Evolutionary conservation across 1,140 invertebrate species (phyloP), one percentile per base, ranked within the genome.

Genomic region (Galleria mellonella): DNA sequence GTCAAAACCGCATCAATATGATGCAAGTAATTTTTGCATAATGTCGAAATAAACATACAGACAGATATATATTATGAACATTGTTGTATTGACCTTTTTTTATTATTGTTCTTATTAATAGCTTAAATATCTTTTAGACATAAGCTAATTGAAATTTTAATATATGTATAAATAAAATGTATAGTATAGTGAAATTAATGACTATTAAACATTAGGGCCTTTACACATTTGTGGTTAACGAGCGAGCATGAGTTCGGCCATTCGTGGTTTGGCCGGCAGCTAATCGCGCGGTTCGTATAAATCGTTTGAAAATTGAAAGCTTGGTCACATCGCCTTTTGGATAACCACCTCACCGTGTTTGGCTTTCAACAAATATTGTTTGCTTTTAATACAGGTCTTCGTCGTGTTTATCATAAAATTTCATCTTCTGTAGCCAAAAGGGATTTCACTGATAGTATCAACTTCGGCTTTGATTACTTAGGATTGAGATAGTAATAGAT

Each of bases 271-370:
- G 30, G 30, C 30, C 10, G 30, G 6, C 30, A 31, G 30, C 44
- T 46, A 54, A 54, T 53, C 50, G 29, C 47, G 30, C 30, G 30
- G 30, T 31, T 31, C 30, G 9, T n/a, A 31, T 31, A 31, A 31
- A 31, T 31, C 30, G 30, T 10, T 31, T 9, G 9, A 9, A 31
- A 31, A 31, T 31, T 31, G 30, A 31, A 31, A 31, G 30, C 3
- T 31, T 9, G 30, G 9, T 10, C 30, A 9, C 30, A 31, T 10
- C 30, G 10, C 30, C 9, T 10, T n/a, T 31, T 9, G 30, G 2
- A 3, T n/a, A n/a, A 31, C 9, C 8, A 9, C 17, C 17, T 23
- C 17, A 6, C 35, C 23, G 13, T 32, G 29, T 11, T 31, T 32
- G 13, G 41, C 10, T 29, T 23, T 55, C 31, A 41, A 38, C 38